Conservation (phyloP, 1,140 invertebrate species). For the Aethina tumida region DNA sequence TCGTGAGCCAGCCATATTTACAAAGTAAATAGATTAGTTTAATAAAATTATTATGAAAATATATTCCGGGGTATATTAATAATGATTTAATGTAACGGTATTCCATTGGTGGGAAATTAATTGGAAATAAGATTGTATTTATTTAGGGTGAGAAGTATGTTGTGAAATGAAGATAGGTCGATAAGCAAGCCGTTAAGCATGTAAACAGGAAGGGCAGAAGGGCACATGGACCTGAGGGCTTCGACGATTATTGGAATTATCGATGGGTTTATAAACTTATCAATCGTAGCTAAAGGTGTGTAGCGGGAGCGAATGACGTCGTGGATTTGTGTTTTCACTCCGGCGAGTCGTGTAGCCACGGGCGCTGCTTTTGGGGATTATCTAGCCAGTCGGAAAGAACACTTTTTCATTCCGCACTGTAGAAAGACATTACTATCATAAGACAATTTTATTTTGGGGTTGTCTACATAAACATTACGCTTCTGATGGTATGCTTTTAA, state of each 20-base stretch:
- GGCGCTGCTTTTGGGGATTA: constrained; percentile 24
- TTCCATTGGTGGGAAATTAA: no score
- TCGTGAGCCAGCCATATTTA: no score
- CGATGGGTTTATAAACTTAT: constrained; percentile 17
- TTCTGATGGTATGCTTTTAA: constrained; percentile 16
- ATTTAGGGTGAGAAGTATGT: no score
- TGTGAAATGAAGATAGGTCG: no score
- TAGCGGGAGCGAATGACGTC: constrained; percentile 7
- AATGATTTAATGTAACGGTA: no score
- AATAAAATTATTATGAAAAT: no score
- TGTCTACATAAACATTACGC: constrained; percentile 20
- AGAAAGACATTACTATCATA: constrained; percentile 19
- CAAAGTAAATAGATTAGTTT: no score
- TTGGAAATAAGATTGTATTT: no score
- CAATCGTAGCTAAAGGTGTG: constrained; percentile 7
- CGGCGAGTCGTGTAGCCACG: constrained; percentile 16
- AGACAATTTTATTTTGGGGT: constrained; percentile 21
- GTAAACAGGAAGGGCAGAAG: no score
- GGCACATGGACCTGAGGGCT: no score
- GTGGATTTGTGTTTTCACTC: constrained; percentile 14
- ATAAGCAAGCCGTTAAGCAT: no score
- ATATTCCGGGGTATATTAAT: no score
- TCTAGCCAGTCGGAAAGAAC: constrained; percentile 24
- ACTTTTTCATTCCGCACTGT: constrained; percentile 22
- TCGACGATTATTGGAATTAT: constrained; percentile 16